Percentiles rank a stretch among this genome's conserved stretches.
Conservation (phyloP, 2,888 invertebrate species). For the Drosophila flavopinicola region DNA sequence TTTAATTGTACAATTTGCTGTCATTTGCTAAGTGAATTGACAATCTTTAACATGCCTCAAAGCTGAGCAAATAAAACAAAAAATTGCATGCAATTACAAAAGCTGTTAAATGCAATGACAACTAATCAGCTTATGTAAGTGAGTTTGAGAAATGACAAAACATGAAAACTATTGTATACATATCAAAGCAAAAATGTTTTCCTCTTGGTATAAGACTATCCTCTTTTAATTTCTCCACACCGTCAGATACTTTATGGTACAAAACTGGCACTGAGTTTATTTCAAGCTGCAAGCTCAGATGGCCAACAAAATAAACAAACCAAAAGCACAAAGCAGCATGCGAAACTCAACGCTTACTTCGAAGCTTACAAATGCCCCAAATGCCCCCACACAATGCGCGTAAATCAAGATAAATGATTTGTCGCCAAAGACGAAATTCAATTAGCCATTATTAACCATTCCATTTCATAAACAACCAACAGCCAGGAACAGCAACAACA, state of each 20-base stretch:
- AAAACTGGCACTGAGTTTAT: constrained; percentile 3
- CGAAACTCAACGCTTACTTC: constrained; percentile 6
- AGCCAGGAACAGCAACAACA: constrained; percentile 29
- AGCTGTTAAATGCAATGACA: not conserved
- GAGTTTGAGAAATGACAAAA: not conserved
- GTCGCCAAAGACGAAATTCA: constrained; percentile 79
- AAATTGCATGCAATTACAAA: not conserved
- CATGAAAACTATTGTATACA: not conserved
- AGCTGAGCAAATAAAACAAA: constrained; percentile 4
- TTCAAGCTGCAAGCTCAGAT: constrained; percentile 13
- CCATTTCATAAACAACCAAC: constrained; percentile 63
- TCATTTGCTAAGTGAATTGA: constrained; percentile 36
- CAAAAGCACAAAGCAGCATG: constrained; percentile 1
- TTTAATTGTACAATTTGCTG: constrained; percentile 17
- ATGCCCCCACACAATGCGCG: constrained; percentile 67
- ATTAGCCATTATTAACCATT: constrained; percentile 81
- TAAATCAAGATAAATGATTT: constrained; percentile 79
- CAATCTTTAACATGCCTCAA: constrained; percentile 15
- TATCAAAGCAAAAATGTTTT: not conserved
- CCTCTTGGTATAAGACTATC: not conserved
- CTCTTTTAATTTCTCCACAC: not conserved
- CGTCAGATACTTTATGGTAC: constrained; percentile 3
- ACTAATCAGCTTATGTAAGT: not conserved
- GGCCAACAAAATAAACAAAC: constrained; percentile 20
- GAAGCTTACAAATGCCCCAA: constrained; percentile 10